Conservation (phyloP, 2,113 vertebrate species). For the Ceratotherium simum region DNA sequence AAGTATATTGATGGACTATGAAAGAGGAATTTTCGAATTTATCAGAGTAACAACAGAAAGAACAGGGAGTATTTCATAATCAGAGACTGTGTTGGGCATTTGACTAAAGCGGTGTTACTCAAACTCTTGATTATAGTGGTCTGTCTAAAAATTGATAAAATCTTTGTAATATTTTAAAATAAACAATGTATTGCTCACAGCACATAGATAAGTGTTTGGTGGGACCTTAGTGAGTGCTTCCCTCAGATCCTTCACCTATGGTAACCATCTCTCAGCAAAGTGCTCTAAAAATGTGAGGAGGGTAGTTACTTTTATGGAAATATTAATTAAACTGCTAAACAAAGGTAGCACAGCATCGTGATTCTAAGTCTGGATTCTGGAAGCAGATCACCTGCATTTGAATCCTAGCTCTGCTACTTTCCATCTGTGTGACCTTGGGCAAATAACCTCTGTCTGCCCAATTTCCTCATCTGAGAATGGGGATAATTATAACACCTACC, state of each 20-base stretch:
- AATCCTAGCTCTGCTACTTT: neutral
- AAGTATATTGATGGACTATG: neutral
- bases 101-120: neutral
- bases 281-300: neutral
- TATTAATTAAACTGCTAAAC: neutral
- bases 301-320: neutral
- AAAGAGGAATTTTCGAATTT: slow-evolving; percentile 47
- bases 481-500: neutral
- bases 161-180: neutral
- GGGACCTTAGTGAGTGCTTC: neutral
- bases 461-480: neutral
- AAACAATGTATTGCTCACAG: neutral
- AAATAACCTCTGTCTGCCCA: neutral
- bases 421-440: neutral
- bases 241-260: neutral
- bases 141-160: slow-evolving; percentile 8
- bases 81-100: neutral
- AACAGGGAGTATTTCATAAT: neutral
- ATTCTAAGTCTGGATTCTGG: neutral
- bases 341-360: neutral
- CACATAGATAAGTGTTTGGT: neutral
- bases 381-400: neutral
- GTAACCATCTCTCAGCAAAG: neutral
- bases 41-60: neutral
- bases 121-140: neutral